These are phyloP conservation scores for Drosophila elegans DNA, from an alignment of 1,140 invertebrate species.

Conservation along the genomic window DNA sequence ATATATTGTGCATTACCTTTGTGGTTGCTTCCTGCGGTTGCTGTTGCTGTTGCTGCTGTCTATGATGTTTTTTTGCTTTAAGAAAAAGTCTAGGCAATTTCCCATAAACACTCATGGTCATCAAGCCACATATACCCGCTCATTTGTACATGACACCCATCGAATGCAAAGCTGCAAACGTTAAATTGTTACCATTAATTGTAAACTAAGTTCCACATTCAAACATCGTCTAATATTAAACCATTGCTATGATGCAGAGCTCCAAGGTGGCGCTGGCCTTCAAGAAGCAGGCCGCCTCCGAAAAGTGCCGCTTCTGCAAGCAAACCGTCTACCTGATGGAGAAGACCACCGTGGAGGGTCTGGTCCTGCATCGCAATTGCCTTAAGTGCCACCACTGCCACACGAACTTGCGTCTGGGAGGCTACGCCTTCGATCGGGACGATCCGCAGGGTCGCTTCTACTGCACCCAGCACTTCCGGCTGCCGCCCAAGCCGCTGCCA, in stretches of 20 bases:
- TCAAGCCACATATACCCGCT: conserved; percentile 16
- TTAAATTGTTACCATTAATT: conserved; percentile 14
- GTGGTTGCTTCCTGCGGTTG: conserved; percentile 35
- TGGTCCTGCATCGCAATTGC: conserved; percentile 94
- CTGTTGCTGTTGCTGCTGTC: conserved; percentile 13
- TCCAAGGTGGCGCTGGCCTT: conserved; percentile 87
- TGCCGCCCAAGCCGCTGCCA: conserved; percentile 85
- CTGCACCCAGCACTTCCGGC: conserved; percentile 92
- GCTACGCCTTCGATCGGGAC: conserved; percentile 91
- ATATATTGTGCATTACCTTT: not conserved
- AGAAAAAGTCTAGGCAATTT: conserved; percentile 40
- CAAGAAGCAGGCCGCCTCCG: conserved; percentile 89
- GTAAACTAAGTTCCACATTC: not conserved
- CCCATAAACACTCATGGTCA: conserved; percentile 20
- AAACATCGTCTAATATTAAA: not conserved
- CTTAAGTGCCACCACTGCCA: conserved; percentile 88
- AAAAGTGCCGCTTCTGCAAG: conserved; percentile 94
- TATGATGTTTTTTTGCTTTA: conserved; percentile 34
- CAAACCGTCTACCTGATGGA: conserved; percentile 96
- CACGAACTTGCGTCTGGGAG: conserved; percentile 84
- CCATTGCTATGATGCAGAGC: conserved; percentile 82
- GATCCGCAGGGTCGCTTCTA: conserved; percentile 91
- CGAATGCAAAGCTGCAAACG: conserved; percentile 28
- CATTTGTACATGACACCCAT: conserved; percentile 41
- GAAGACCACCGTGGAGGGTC: conserved; percentile 92